Percentiles rank a stretch among this genome's conserved stretches.
phyloP scores from a whole-genome alignment of 1,140 invertebrate genomes.

The Saccostrea echinata region DNA sequence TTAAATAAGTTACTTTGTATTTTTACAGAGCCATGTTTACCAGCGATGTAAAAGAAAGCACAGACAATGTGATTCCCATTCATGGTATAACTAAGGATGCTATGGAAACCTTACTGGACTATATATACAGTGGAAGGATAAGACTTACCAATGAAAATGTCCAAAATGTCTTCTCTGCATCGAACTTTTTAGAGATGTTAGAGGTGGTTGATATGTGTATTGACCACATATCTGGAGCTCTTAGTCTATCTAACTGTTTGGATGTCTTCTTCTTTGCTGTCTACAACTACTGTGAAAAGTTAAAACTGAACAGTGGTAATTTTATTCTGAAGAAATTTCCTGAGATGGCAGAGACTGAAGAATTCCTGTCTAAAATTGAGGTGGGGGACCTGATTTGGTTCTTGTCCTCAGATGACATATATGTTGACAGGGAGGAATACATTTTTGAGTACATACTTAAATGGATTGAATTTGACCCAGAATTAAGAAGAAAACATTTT shows the following conservation, averaged over 20 bases:
- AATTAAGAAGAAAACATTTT: constrained; percentile 59
- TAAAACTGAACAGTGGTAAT: constrained; percentile 57
- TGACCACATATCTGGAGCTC: constrained; percentile 63
- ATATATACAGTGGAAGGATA: constrained; percentile 68
- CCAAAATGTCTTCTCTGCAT: constrained; percentile 69
- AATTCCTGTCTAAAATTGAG: constrained; percentile 59
- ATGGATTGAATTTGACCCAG: constrained; percentile 66
- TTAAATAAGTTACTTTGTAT: too few species aligned
- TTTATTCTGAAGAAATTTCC: constrained; percentile 72
- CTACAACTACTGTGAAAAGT: constrained; percentile 60
- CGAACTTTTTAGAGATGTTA: constrained; percentile 71
- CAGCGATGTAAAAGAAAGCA: constrained; percentile 65
- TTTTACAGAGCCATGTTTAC: constrained; percentile 75
- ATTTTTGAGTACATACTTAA: constrained; percentile 69
- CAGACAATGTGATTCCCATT: constrained; percentile 58
- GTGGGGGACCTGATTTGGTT: constrained; percentile 59
- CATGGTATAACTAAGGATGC: constrained; percentile 60
- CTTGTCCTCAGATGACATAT: constrained; percentile 68
- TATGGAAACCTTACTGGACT: constrained; percentile 64
- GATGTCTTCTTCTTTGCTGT: constrained; percentile 68
- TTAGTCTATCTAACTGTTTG: constrained; percentile 66
- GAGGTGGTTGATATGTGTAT: constrained; percentile 64
- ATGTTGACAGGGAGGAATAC: constrained; percentile 69
- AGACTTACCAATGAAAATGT: constrained; percentile 69
- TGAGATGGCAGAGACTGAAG: constrained; percentile 58